phyloP scores from a whole-genome alignment of 2,888 invertebrate species.

The Ceratothoa steindachneri region DNA sequence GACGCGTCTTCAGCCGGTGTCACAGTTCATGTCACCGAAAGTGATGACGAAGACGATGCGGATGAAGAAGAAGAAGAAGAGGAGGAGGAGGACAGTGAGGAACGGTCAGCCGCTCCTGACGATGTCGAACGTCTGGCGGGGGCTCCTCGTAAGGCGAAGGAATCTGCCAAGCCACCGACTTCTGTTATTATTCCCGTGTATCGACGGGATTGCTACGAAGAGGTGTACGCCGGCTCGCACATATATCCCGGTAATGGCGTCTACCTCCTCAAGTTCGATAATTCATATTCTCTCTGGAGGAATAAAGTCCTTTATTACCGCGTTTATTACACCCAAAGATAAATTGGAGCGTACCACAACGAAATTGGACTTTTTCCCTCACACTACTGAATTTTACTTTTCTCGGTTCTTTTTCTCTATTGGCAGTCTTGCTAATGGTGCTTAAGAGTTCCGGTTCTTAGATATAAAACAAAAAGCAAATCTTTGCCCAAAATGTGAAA shows the following conservation, averaged over 20 bases:
- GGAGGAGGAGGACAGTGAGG: conserved; percentile 61
- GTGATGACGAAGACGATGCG: conserved; percentile 71
- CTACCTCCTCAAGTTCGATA: conserved; percentile 97
- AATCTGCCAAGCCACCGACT: conserved; percentile 58
- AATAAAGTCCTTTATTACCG: conserved; percentile 98
- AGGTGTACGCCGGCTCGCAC: conserved; percentile 64
- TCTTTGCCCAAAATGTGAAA: no score
- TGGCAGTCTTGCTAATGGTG: no score
- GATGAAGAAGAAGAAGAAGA: conserved; percentile 65
- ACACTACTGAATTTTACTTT: no score
- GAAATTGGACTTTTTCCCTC: no score
- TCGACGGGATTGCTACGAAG: conserved; percentile 91
- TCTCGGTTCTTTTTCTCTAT: no score
- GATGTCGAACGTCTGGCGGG: conserved; percentile 47
- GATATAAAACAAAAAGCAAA: no score
- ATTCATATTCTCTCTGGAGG: conserved; percentile 97
- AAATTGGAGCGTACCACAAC: no score
- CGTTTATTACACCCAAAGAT: conserved; percentile 80
- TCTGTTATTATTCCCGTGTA: conserved; percentile 91
- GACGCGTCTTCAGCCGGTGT: conserved; percentile 61
- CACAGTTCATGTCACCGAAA: conserved; percentile 93
- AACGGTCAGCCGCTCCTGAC: conserved; percentile 49
- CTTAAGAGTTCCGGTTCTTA: no score
- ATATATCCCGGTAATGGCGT: conserved; percentile 69
- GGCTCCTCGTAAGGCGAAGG: conserved; percentile 26